Base-by-base conservation (phyloP, 64 coral and sea anemone genomes). In the Astreopora myriophthalma region DNA sequence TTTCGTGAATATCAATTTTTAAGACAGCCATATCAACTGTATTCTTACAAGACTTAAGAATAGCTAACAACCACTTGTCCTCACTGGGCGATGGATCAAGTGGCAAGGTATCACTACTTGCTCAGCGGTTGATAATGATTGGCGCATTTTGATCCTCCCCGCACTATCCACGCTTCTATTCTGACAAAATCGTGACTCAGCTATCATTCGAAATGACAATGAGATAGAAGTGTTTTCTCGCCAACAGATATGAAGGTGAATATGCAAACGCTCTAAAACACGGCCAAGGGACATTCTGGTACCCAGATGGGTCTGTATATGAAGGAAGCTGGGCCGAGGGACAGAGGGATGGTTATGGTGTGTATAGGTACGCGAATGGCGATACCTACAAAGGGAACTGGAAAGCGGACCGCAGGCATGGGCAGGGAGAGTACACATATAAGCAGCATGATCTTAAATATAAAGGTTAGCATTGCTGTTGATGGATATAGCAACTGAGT, bases 241-340 rank as follows among this genome's bases (percentile, higher is more conserved):
- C 11, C 20, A 65, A 39, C 10, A 94, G 93, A 26, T 94, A 91
- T 49, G 93, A 90, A 37, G 93, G 93, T 55, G 34, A 94, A 75
- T 94, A 94, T 30, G 25, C 44, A 19, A 44, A 91, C 2, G 36
- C 55, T n/a, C 29, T 77, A 35, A 84, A 44, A 28, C 28, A 84
- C 6, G 93, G 93, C 6, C 12, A 85, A 17, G 93, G 93, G 5
- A 91, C 31, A 51, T 84, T 90, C 66, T 66, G 48, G 23, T 94
- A 85, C 30, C 93, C 93, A 11, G 93, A 94, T 52, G 93, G 93
- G 34, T 90, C 87, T 20, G 13, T 60, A 32, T 94, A 94, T 51
- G 80, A 75, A 10, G 93, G 93, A 51, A 39, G 5, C 32, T 94
- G 93, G 93, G 46, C 20, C 9, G 46, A 28, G 12, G 80, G 80